Conservation (phyloP, 2,113 vertebrate species). For the Gulo gulo region DNA sequence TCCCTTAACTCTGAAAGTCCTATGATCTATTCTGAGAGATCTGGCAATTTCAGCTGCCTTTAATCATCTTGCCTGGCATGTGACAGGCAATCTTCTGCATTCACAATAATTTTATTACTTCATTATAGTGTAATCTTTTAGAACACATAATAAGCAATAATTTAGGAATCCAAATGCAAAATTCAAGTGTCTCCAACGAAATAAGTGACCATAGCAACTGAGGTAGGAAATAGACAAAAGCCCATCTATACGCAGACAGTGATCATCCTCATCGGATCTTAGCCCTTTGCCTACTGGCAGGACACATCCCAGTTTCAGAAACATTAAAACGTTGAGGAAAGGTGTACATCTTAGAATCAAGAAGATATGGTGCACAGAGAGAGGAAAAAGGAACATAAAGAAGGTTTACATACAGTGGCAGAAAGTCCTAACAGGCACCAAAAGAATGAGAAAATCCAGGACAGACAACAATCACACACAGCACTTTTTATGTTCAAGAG, state of each 20-base stretch:
- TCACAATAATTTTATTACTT: conserved; percentile 50
- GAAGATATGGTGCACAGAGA: neutral
- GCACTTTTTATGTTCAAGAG: neutral
- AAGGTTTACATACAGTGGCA: neutral
- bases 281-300: neutral
- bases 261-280: neutral
- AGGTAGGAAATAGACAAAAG: neutral
- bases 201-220: conserved; percentile 35
- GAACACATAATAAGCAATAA: conserved; percentile 42
- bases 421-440: neutral
- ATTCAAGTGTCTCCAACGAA: conserved; percentile 23
- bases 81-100: conserved; percentile 28
- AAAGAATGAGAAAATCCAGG: neutral
- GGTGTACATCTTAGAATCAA: neutral
- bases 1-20: neutral
- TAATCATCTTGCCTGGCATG: conserved; percentile 24
- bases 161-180: conserved; percentile 27
- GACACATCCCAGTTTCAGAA: neutral
- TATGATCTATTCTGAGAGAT: conserved; percentile 7
- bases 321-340: neutral
- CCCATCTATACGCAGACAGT: accelerated
- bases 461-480: neutral
- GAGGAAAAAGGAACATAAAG: neutral
- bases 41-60: neutral
- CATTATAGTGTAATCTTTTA: conserved; percentile 33